Conservation (phyloP, 2,113 vertebrate species). For the Tragulus kanchil region DNA sequence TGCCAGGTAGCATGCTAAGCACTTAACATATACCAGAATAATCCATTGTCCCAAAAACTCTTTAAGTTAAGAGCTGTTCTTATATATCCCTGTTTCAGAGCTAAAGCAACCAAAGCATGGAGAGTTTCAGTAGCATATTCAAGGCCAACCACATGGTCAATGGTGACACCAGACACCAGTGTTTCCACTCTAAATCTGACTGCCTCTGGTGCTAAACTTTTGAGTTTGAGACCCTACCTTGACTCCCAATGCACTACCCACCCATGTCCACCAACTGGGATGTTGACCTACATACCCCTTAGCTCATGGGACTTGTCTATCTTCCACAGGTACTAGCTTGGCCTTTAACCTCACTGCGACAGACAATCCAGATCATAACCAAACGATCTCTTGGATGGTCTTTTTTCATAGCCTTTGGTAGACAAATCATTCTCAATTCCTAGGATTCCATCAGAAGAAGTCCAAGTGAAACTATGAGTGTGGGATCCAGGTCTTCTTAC, state of each 20-base stretch:
- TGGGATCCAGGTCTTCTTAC: background rate
- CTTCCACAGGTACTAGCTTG: background rate
- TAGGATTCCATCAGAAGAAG: background rate
- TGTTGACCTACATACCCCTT: background rate
- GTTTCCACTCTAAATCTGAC: background rate
- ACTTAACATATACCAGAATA: slow-evolving; percentile 2
- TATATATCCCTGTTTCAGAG: background rate
- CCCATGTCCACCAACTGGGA: rapidly evolving
- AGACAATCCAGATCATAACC: background rate
- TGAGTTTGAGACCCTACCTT: background rate
- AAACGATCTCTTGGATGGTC: background rate
- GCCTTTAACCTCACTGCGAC: background rate
- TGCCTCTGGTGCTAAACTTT: background rate
- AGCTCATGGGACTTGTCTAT: background rate
- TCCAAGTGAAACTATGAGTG: background rate
- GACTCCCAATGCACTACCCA: background rate
- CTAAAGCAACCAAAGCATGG: background rate
- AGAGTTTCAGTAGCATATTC: background rate
- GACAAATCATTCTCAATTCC: background rate
- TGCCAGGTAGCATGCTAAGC: background rate
- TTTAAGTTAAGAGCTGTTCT: background rate
- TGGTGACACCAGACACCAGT: background rate
- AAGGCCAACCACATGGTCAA: background rate
- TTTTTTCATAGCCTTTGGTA: background rate
- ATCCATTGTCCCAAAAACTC: background rate